A percentile compares a stretch with the other conserved stretches of the same genome.
Evolutionary conservation across 2,888 invertebrate species (phyloP).

Genomic region (Erynnis tages): DNA sequence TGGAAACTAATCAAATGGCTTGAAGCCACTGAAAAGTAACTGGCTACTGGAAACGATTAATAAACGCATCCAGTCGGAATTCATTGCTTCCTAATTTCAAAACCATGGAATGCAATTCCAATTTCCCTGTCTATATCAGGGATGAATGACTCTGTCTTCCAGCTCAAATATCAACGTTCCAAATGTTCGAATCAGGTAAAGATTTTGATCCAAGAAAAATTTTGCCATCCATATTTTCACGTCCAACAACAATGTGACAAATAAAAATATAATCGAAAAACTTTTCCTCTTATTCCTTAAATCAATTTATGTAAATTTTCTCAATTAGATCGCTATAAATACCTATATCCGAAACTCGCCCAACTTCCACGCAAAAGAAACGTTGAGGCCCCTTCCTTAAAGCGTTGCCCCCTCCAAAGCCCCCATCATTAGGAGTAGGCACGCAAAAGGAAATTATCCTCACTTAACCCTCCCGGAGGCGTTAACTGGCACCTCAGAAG

Average conservation of each 20-base stretch:
- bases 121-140: too few relatives aligned
- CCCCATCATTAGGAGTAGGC: constrained; percentile 73
- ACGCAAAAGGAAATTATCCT: constrained; percentile 80
- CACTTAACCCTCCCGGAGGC: constrained; percentile 79
- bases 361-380: constrained; percentile 39
- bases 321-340: constrained; percentile 30
- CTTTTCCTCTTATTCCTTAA: constrained; percentile 33
- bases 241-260: neutral
- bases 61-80: too few relatives aligned
- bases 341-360: constrained; percentile 32
- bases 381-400: constrained; percentile 39
- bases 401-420: constrained; percentile 36
- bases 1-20: too few relatives aligned
- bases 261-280: neutral
- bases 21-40: too few relatives aligned
- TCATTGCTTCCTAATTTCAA: too few relatives aligned
- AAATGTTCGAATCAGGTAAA: too few relatives aligned
- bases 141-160: too few relatives aligned
- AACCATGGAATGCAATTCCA: too few relatives aligned
- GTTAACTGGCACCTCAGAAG: constrained; percentile 79
- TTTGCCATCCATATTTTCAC: too few relatives aligned
- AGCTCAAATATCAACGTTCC: too few relatives aligned
- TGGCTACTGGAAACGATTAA: too few relatives aligned
- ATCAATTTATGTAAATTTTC: constrained; percentile 16
- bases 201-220: too few relatives aligned